Evolutionary conservation across 2,888 invertebrate genomes (phyloP).

Genomic region (Sclerodermus sp.): DNA sequence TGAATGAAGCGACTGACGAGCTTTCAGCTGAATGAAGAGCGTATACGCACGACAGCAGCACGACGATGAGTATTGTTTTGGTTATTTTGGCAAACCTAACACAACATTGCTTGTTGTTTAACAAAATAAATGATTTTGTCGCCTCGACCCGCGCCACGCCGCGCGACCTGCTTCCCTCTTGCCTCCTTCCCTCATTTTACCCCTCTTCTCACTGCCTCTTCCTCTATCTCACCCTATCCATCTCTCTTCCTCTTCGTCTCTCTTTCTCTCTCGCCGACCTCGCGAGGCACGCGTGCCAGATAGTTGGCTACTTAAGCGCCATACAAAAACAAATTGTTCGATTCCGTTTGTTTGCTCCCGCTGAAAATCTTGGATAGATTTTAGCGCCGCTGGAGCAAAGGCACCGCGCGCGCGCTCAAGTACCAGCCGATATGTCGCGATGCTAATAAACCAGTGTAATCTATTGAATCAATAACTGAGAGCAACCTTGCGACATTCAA

Average conservation of each 20-base stretch:
- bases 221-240: slow-evolving; percentile 6
- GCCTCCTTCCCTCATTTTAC: slow-evolving; percentile 9
- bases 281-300: slow-evolving; percentile 31
- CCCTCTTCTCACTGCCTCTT: slow-evolving; percentile 8
- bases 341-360: slow-evolving; percentile 37
- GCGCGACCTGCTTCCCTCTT: slow-evolving; percentile 8
- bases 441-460: no score
- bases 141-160: slow-evolving; percentile 31
- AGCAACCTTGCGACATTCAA: no score
- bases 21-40: not conserved
- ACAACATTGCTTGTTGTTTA: slow-evolving; percentile 54
- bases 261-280: slow-evolving; percentile 1
- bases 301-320: slow-evolving; percentile 37
- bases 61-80: slow-evolving; percentile 45
- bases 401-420: no score
- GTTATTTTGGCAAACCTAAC: slow-evolving; percentile 56
- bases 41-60: slow-evolving; percentile 15
- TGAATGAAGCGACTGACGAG: slow-evolving; percentile 21
- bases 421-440: no score
- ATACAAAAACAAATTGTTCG: slow-evolving; percentile 43
- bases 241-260: slow-evolving; percentile 10
- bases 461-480: no score
- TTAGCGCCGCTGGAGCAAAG: slow-evolving; percentile 7
- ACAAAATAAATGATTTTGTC: slow-evolving; percentile 55
- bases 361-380: slow-evolving; percentile 17